These are phyloP conservation scores for Sinodicranocentrus sp. DNA, from an alignment of 2,888 invertebrate genomes.

Conservation along the genomic window DNA sequence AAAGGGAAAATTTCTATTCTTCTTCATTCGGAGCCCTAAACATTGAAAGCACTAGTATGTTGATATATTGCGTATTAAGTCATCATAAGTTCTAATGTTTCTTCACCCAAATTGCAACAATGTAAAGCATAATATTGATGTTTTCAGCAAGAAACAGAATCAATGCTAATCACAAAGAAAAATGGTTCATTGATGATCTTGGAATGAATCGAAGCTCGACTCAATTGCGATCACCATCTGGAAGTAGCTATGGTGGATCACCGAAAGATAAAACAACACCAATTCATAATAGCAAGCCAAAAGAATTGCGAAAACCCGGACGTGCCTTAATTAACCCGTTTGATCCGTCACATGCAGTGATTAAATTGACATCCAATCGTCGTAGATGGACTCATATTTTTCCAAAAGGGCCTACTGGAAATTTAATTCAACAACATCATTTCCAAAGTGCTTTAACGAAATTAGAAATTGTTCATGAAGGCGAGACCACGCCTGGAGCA, in stretches of 20 bases:
- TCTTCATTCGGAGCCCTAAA: constrained; percentile 77
- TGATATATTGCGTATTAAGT: neutral
- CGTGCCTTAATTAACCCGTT: constrained; percentile 97
- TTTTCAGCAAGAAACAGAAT: constrained; percentile 50
- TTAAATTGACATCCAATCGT: constrained; percentile 96
- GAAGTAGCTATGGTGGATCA: constrained; percentile 73
- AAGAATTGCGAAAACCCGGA: constrained; percentile 81
- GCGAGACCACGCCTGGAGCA: constrained; percentile 43
- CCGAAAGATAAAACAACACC: constrained; percentile 69
- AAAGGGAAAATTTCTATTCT: constrained; percentile 73
- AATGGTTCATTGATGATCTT: constrained; percentile 73
- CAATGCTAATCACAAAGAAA: constrained; percentile 55
- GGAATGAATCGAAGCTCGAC: constrained; percentile 47
- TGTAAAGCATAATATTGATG: neutral
- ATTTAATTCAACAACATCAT: constrained; percentile 95
- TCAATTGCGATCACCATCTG: constrained; percentile 64
- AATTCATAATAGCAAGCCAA: constrained; percentile 61
- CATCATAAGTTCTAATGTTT: neutral
- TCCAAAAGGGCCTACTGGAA: constrained; percentile 92
- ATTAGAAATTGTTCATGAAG: constrained; percentile 75
- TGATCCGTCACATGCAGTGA: constrained; percentile 97
- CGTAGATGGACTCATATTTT: constrained; percentile 99
- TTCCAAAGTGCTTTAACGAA: constrained; percentile 82
- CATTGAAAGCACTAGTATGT: constrained; percentile 75
- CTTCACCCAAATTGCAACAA: too few species aligned